phyloP scores from a whole-genome alignment of 2,797 vertebrate genomes.

The Spea hammondii region DNA sequence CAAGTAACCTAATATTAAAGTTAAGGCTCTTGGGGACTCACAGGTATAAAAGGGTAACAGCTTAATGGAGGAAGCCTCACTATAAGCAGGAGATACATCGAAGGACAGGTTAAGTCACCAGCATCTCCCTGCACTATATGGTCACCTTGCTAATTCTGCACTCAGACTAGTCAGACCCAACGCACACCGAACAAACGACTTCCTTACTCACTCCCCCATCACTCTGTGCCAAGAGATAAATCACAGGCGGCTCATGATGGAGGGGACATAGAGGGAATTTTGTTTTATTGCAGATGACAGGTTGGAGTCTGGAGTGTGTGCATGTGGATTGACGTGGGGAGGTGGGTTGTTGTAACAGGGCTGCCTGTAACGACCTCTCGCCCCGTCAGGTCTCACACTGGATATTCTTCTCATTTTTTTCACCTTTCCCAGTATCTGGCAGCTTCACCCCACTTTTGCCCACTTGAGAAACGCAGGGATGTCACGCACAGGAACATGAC shows the following conservation, averaged over 20 bases:
- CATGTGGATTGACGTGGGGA: slow-evolving; percentile 36
- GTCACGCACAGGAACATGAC: slow-evolving; percentile 93
- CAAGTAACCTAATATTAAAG: neutral
- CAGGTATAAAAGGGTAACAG: slow-evolving; percentile 5
- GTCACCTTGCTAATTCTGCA: slow-evolving; percentile 51
- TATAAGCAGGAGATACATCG: slow-evolving; percentile 6
- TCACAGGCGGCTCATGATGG: slow-evolving; percentile 67
- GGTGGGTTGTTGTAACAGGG: slow-evolving; percentile 58
- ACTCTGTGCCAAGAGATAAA: slow-evolving; percentile 68
- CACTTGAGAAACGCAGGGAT: slow-evolving; percentile 94
- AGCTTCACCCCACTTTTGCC: slow-evolving; percentile 81
- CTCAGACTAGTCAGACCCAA: slow-evolving; percentile 52
- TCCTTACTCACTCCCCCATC: slow-evolving; percentile 55
- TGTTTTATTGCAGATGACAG: slow-evolving; percentile 58
- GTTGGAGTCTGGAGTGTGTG: slow-evolving; percentile 57
- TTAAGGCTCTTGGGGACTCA: neutral
- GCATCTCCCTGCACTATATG: slow-evolving; percentile 51
- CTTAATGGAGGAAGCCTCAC: slow-evolving; percentile 7
- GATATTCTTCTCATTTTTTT: slow-evolving; percentile 45
- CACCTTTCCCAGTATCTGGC: slow-evolving; percentile 42
- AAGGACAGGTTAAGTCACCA: slow-evolving; percentile 32
- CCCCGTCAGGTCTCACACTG: slow-evolving; percentile 54
- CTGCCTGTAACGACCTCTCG: slow-evolving; percentile 51
- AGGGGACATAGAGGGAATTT: slow-evolving; percentile 68
- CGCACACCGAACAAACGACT: slow-evolving; percentile 57